Evolutionary conservation across 2,113 vertebrate genomes (phyloP).

Genomic region (Anarhynchus alexandrinus): DNA sequence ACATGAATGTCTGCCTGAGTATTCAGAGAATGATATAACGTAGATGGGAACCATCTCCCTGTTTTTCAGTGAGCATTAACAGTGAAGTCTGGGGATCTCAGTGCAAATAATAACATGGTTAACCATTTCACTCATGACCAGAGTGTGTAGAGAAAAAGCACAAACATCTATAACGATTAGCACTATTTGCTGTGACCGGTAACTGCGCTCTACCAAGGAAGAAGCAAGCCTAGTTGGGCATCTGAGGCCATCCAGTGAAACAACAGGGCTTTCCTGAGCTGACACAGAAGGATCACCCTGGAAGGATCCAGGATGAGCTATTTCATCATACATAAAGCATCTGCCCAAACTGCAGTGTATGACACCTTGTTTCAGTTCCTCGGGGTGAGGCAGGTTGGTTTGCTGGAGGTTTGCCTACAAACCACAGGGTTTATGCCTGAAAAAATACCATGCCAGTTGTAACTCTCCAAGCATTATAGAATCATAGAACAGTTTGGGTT

Average conservation of each 20-base stretch:
- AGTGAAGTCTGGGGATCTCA: not conserved
- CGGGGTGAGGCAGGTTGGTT: not conserved
- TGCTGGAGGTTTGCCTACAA: not conserved
- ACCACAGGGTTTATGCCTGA: not conserved
- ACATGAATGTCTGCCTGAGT: not conserved
- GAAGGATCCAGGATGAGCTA: not conserved
- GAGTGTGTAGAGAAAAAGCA: not conserved
- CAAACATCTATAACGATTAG: not conserved
- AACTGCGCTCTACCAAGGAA: not conserved
- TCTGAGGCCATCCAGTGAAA: not conserved
- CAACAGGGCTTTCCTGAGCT: rapidly evolving
- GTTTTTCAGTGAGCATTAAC: not conserved
- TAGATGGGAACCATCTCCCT: not conserved
- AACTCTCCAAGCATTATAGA: not conserved
- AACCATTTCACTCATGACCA: not conserved
- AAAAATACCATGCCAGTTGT: not conserved
- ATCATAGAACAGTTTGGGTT: not conserved
- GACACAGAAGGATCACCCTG: not conserved
- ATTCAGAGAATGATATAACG: not conserved
- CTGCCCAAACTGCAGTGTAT: not conserved
- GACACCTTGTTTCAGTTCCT: not conserved
- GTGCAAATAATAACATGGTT: not conserved
- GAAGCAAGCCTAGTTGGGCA: not conserved
- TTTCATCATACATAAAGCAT: not conserved
- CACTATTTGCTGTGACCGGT: not conserved